A percentile compares a stretch with the other conserved stretches of the same genome.
Conservation (phyloP, 1,140 invertebrate species). For the Lucilia sericata region DNA sequence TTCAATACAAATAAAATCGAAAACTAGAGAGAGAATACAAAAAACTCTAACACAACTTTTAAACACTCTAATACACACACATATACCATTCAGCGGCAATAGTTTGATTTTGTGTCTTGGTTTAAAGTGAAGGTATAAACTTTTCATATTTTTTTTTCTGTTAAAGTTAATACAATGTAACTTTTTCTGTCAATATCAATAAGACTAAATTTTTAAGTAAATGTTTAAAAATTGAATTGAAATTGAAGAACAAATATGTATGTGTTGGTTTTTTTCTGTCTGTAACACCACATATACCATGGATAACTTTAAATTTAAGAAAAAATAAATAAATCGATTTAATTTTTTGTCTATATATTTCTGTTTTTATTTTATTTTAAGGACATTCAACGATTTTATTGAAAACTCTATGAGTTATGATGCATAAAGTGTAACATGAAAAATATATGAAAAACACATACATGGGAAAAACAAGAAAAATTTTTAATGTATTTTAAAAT, state of each 20-base stretch:
- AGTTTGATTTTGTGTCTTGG: neutral
- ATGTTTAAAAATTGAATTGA: conserved; percentile 33
- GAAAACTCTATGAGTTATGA: conserved; percentile 1
- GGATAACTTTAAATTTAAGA: neutral
- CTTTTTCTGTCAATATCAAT: conserved; percentile 39
- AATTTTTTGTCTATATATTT: neutral
- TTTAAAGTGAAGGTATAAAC: neutral
- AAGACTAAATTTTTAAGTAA: conserved; percentile 33
- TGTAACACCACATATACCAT: neutral
- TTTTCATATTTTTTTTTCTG: neutral
- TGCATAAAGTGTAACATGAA: conserved; percentile 41
- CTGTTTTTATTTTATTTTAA: neutral
- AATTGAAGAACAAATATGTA: conserved; percentile 11
- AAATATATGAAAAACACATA: conserved; percentile 29
- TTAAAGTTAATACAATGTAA: conserved; percentile 39
- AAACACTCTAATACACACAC: neutral
- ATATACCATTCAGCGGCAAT: neutral
- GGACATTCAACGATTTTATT: neutral
- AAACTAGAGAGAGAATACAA: neutral
- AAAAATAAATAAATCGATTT: neutral
- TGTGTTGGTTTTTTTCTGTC: neutral
- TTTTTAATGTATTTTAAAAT: neutral
- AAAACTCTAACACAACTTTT: conserved; percentile 13
- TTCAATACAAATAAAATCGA: conserved; percentile 42
- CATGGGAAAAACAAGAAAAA: neutral